These are phyloP conservation scores for Bradynema listronoti DNA, from an alignment of 1,140 invertebrate genomes.

Conservation along the genomic window DNA sequence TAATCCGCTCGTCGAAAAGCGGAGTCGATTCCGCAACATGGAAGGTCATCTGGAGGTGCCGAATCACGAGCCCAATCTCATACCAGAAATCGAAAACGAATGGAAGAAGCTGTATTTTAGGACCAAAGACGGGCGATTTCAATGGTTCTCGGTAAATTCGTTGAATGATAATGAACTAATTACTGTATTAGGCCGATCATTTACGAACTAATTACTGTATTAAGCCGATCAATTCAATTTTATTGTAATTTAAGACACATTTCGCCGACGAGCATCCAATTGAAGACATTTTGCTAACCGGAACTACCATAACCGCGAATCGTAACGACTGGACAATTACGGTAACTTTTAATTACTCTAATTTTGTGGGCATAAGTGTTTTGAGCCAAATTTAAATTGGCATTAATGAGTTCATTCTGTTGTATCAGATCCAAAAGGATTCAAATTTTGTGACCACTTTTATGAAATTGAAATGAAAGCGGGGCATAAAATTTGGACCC, in stretches of 20 bases:
- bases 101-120: conserved; percentile 33
- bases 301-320: conserved; percentile 47
- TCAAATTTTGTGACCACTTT: too few species aligned
- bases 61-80: conserved; percentile 31
- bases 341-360: too few species aligned
- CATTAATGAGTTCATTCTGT: too few species aligned
- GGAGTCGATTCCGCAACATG: conserved; percentile 44
- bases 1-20: conserved; percentile 41
- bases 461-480: too few species aligned
- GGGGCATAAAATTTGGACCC: too few species aligned
- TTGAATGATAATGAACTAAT: conserved; percentile 11
- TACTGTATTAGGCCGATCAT: neutral
- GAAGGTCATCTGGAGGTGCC: conserved; percentile 55
- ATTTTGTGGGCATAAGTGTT: too few species aligned
- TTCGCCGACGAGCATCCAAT: conserved; percentile 55
- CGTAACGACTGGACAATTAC: conserved; percentile 46
- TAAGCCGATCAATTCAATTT: conserved; percentile 1
- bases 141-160: conserved; percentile 50
- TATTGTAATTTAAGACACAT: conserved; percentile 43
- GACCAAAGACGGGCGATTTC: conserved; percentile 53
- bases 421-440: too few species aligned
- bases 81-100: conserved; percentile 41
- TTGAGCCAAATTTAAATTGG: too few species aligned
- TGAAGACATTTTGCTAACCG: conserved; percentile 50
- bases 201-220: neutral